Evolutionary conservation across 2,797 vertebrate species (phyloP).

Genomic region (Ispidina lecontei): DNA sequence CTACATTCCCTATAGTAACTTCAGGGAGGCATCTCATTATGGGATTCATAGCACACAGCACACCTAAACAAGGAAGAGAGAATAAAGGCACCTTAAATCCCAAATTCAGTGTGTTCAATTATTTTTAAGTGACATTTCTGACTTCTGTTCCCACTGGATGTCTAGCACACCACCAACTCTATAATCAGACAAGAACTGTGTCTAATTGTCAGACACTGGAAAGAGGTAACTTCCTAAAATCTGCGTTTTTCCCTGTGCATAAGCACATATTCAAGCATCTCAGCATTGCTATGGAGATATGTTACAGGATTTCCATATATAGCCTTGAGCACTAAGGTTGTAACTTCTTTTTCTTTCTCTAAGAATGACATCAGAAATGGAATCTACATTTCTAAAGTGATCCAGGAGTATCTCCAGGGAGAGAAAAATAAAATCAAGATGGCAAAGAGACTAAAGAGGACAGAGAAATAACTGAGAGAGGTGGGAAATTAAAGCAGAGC

Average conservation of each 20-base stretch:
- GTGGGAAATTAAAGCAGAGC: not conserved
- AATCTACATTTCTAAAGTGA: conserved; percentile 39
- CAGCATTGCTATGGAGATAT: not conserved
- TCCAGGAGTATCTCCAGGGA: not conserved
- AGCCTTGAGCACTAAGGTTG: not conserved
- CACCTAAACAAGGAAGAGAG: not conserved
- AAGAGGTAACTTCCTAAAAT: not conserved
- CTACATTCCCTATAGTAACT: not conserved
- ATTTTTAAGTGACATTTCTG: conserved; percentile 9
- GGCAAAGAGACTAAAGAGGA: not conserved
- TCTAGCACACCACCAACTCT: not conserved
- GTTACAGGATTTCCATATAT: conserved; percentile 12
- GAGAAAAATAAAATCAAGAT: not conserved
- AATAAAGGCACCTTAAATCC: not conserved
- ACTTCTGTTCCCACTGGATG: not conserved
- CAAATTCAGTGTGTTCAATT: not conserved
- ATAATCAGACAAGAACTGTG: not conserved
- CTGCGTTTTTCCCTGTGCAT: not conserved
- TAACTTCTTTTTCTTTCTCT: not conserved
- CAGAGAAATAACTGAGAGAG: not conserved
- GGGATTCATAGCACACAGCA: not conserved
- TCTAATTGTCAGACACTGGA: not conserved
- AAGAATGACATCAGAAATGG: conserved; percentile 5
- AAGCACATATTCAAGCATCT: not conserved
- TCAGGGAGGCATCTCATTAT: not conserved